Evolutionary conservation across 2,888 invertebrate species (phyloP), one percentile per base, ranked within the genome.

Genomic region (Protodeltote pygarga): DNA sequence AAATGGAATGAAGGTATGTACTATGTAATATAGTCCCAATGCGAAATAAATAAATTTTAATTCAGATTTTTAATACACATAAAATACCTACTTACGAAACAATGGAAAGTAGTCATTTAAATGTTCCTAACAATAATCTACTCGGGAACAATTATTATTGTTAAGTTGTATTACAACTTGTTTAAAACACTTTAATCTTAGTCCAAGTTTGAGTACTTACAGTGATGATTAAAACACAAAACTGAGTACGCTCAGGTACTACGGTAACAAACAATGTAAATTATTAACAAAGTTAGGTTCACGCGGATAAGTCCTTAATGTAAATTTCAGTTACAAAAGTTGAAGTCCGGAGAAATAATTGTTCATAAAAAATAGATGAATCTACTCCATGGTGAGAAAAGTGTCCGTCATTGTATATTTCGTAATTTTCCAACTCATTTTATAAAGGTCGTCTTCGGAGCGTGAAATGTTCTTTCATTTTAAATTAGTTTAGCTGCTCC

Each of bases 381-480:
- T 46, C 49, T 50, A 48, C 33, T 41, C 38, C 38, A 41, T 46
- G 31, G 24, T 31, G 31, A 42, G 23, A 41, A 62, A 63, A 70
- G 46, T 65, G 51, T 66, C 53, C 52, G 40, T 67, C 58, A 68
- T 60, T 70, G 61, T 70, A 67, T 68, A 69, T 73, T 75, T 76
- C 61, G 57, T 59, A 70, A 73, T 78, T 75, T 71, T 67, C 66
- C 66, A 69, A 73, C 73, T 69, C 70, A 70, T 75, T 77, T 73
- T 71, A 75, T 71, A 68, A 73, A 73, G 55, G 65, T 64, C 52
- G 59, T 52, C 54, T 62, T 57, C 50, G 51, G 48, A 73, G 70
- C 74, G 71, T 73, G 67, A 77, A 75, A 71, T 67, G 68, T 68
- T 65, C 69, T 70, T 72, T 72, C 67, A 69, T 74, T 73, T 73